These are phyloP conservation scores for Australoheros scitulus DNA, from an alignment of 2,113 vertebrate species.

Conservation along the genomic window DNA sequence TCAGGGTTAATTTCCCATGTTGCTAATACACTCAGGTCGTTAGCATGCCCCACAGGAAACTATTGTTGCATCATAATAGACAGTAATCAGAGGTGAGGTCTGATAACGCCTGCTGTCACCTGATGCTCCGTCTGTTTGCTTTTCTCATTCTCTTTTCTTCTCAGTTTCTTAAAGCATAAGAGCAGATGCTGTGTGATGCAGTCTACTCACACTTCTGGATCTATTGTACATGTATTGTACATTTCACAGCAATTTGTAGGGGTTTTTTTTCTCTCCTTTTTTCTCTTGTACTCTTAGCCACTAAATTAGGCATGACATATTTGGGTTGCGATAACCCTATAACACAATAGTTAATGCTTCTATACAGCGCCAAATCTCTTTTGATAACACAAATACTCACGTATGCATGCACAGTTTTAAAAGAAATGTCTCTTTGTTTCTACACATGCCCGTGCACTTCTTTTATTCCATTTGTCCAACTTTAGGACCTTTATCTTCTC, in stretches of 20 bases:
- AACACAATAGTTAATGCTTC: constrained; percentile 63
- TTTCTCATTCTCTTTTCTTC: background rate
- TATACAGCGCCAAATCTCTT: constrained; percentile 46
- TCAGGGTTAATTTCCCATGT: constrained; percentile 74
- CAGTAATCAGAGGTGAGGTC: constrained; percentile 72
- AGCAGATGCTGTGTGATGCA: constrained; percentile 28
- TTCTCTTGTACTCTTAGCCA: constrained; percentile 63
- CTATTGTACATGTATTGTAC: constrained; percentile 48
- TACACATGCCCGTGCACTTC: constrained; percentile 18
- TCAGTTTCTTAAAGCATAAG: constrained; percentile 2
- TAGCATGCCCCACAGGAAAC: constrained; percentile 70
- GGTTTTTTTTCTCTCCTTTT: constrained; percentile 8
- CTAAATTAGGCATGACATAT: constrained; percentile 78
- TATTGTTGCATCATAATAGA: constrained; percentile 73
- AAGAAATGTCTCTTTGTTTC: constrained; percentile 30
- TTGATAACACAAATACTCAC: constrained; percentile 58
- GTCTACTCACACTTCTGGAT: constrained; percentile 29
- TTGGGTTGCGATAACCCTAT: constrained; percentile 73
- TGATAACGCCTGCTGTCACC: constrained; percentile 70
- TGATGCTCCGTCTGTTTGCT: constrained; percentile 65
- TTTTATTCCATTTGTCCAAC: constrained; percentile 11
- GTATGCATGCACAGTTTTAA: constrained; percentile 25
- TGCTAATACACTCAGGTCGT: constrained; percentile 68
- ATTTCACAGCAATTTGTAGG: constrained; percentile 58
- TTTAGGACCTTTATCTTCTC: constrained; percentile 24